phyloP scores from a whole-genome alignment of 2,888 invertebrate species.

The Athalia cordata region DNA sequence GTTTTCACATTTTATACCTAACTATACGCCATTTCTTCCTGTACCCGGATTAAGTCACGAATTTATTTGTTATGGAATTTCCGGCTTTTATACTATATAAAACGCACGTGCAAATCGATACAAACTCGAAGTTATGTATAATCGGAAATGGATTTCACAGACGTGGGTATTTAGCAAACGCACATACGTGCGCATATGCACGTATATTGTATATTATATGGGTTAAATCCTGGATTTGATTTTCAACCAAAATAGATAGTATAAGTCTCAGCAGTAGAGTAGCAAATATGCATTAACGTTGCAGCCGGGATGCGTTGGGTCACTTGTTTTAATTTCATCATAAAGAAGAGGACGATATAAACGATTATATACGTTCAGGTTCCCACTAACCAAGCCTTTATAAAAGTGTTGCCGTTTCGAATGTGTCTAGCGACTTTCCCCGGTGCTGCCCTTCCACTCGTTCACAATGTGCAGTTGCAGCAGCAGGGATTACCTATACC shows the following conservation, averaged over 20 bases:
- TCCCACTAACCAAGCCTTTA: not conserved
- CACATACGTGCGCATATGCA: not conserved
- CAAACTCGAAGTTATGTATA: slow-evolving; percentile 18
- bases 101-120: too few relatives aligned
- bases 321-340: slow-evolving; percentile 39
- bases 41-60: not conserved
- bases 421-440: slow-evolving; percentile 13
- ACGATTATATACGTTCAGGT: slow-evolving; percentile 32
- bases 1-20: too few relatives aligned
- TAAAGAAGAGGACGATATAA: slow-evolving; percentile 26
- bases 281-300: slow-evolving; percentile 14
- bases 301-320: slow-evolving; percentile 37
- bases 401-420: slow-evolving; percentile 20
- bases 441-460: slow-evolving; percentile 2
- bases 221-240: slow-evolving; percentile 25
- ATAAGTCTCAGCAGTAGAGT: not conserved
- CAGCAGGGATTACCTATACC: slow-evolving; percentile 13
- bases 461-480: not conserved
- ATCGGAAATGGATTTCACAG: not conserved
- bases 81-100: too few relatives aligned
- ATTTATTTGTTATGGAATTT: too few relatives aligned
- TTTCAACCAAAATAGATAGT: not conserved
- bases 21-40: not conserved
- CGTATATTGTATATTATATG: not conserved
- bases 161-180: not conserved